phyloP scores from a whole-genome alignment of 2,888 invertebrate genomes.

The Polydrusus tereticollis region DNA sequence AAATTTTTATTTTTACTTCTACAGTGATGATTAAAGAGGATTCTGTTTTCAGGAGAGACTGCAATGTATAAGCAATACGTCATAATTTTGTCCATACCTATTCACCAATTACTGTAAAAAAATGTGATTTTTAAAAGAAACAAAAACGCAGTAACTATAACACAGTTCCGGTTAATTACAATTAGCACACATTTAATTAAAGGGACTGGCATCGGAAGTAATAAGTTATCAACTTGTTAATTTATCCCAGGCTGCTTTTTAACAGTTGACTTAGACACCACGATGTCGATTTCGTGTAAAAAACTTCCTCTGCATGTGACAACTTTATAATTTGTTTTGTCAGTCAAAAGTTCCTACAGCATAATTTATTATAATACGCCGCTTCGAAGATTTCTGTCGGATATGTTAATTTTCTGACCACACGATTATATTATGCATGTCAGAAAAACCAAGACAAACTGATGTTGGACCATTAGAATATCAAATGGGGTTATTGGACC shows the following conservation, averaged over 20 bases:
- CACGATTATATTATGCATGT: slow-evolving; percentile 30
- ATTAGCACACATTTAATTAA: not conserved
- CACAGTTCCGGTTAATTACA: too few relatives aligned
- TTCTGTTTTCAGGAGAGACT: too few relatives aligned
- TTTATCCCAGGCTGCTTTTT: slow-evolving; percentile 14
- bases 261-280: slow-evolving; percentile 27
- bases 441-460: slow-evolving; percentile 23
- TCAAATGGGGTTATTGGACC: not conserved
- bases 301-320: slow-evolving; percentile 42
- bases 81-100: too few relatives aligned
- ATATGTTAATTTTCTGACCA: slow-evolving; percentile 49
- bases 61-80: too few relatives aligned
- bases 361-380: slow-evolving; percentile 45
- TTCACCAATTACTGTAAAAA: too few relatives aligned
- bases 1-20: too few relatives aligned
- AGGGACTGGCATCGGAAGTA: not conserved
- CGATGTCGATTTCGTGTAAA: slow-evolving; percentile 29
- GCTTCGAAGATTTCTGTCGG: slow-evolving; percentile 37
- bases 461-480: slow-evolving; percentile 8
- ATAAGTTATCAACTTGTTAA: not conserved
- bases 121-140: too few relatives aligned
- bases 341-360: slow-evolving; percentile 47
- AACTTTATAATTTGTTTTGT: slow-evolving; percentile 39
- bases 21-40: too few relatives aligned
- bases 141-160: too few relatives aligned